Evolutionary conservation across 2,797 vertebrate genomes (phyloP).

Genomic region (Sarcoramphus papa): DNA sequence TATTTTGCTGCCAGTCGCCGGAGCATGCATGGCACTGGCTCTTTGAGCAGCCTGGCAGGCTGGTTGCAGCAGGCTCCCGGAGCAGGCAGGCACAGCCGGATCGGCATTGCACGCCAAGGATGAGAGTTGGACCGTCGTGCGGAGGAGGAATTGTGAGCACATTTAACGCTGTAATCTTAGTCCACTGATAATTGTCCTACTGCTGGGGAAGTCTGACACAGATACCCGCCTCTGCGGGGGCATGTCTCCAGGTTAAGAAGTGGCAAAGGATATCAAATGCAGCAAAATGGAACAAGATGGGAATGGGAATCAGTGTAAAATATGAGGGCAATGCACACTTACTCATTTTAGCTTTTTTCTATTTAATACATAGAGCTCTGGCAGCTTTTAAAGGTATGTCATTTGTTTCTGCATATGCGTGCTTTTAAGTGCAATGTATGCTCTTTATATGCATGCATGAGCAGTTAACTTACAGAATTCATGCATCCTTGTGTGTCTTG

Average conservation of each 20-base stretch:
- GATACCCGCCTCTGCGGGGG: neutral
- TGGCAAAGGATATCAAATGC: neutral
- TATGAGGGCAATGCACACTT: neutral
- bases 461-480: neutral
- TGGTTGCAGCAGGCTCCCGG: neutral
- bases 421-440: neutral
- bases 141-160: neutral
- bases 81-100: neutral
- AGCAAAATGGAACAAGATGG: neutral
- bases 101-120: neutral
- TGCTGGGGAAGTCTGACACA: neutral
- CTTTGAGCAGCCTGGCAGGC: neutral
- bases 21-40: rapidly evolving
- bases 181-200: neutral
- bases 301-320: neutral
- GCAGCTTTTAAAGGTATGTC: neutral
- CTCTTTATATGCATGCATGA: neutral
- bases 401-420: neutral
- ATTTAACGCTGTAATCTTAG: neutral
- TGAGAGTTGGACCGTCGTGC: neutral
- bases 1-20: neutral
- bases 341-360: neutral
- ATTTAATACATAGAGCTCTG: neutral
- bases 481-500: neutral
- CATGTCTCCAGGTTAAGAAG: neutral